Conservation (phyloP, 2,888 invertebrate species). For the Elegia similella region DNA sequence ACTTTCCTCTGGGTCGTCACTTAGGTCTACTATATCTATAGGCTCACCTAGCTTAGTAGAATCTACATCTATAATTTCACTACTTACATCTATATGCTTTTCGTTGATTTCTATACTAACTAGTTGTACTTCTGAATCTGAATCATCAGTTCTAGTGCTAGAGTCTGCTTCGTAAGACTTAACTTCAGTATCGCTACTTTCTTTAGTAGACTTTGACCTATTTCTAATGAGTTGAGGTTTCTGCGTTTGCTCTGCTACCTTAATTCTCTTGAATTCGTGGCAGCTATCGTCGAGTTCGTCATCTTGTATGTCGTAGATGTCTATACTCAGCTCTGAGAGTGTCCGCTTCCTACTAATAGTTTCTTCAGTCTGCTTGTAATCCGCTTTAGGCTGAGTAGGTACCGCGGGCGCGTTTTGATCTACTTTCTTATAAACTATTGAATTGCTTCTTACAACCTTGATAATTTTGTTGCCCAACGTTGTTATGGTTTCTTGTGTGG, state of each 20-base stretch:
- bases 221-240: slow-evolving; percentile 68
- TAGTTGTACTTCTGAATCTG: slow-evolving; percentile 69
- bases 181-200: slow-evolving; percentile 41
- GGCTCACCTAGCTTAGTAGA: slow-evolving; percentile 46
- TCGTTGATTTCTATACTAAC: slow-evolving; percentile 53
- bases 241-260: slow-evolving; percentile 50
- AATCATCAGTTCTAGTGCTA: slow-evolving; percentile 51
- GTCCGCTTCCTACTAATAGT: slow-evolving; percentile 60
- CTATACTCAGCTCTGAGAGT: slow-evolving; percentile 58
- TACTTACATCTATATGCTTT: slow-evolving; percentile 41
- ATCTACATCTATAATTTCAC: slow-evolving; percentile 61
- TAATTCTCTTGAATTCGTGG: slow-evolving; percentile 68
- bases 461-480: slow-evolving; percentile 70
- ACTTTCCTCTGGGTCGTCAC: slow-evolving; percentile 58
- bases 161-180: slow-evolving; percentile 37
- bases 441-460: slow-evolving; percentile 71
- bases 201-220: slow-evolving; percentile 33
- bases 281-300: slow-evolving; percentile 67
- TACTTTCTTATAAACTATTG: slow-evolving; percentile 69
- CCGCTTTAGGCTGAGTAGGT: slow-evolving; percentile 40
- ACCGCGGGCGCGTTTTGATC: slow-evolving; percentile 45
- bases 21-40: slow-evolving; percentile 63
- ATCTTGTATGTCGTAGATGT: slow-evolving; percentile 57
- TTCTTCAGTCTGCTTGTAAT: slow-evolving; percentile 44
- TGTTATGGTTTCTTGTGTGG: slow-evolving; percentile 66